These are phyloP conservation scores for Epinotia nisella DNA, from an alignment of 2,888 invertebrate genomes.

Conservation along the genomic window DNA sequence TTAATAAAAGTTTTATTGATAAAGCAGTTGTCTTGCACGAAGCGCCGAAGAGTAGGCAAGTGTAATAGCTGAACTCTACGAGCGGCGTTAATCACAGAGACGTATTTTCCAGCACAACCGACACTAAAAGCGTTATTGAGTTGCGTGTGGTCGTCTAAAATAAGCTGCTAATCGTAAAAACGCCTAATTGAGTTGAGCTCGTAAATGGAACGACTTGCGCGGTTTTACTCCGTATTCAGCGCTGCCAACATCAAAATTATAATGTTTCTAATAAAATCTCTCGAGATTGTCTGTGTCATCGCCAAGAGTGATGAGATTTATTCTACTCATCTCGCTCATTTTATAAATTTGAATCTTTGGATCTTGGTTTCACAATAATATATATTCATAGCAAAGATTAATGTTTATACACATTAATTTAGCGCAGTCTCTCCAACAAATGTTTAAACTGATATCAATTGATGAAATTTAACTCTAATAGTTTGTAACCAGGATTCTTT, in stretches of 20 bases:
- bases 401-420: too few species aligned
- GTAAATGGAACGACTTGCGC: slow-evolving; percentile 45
- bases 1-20: too few species aligned
- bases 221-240: slow-evolving; percentile 46
- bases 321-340: not conserved
- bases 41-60: too few species aligned
- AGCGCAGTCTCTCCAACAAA: too few species aligned
- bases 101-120: slow-evolving; percentile 22
- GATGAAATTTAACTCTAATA: not conserved
- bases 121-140: slow-evolving; percentile 24
- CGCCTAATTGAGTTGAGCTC: slow-evolving; percentile 48
- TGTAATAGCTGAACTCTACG: too few species aligned
- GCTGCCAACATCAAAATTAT: slow-evolving; percentile 34
- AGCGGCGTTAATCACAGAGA: slow-evolving; percentile 4
- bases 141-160: slow-evolving; percentile 49
- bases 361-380: too few species aligned
- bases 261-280: slow-evolving; percentile 25
- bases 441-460: too few species aligned
- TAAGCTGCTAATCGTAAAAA: slow-evolving; percentile 47
- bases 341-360: too few species aligned
- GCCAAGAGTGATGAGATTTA: not conserved
- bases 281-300: slow-evolving; percentile 13
- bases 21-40: too few species aligned
- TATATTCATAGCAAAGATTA: too few species aligned
- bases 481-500: not conserved